Conservation (phyloP, 2,888 invertebrate species). For the Trachelus tabidus region DNA sequence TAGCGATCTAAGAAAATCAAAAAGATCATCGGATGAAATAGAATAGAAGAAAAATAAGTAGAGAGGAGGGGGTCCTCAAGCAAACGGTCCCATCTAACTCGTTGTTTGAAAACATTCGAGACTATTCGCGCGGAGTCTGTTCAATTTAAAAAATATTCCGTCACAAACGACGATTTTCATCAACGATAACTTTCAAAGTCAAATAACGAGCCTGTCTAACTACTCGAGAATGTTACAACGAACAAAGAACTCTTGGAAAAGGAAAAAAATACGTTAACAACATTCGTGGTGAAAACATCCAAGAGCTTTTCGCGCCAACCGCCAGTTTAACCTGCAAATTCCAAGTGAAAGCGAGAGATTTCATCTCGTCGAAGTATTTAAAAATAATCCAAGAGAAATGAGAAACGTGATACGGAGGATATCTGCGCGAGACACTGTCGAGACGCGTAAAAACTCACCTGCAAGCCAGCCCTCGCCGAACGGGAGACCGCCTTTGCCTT, state of each 20-base stretch:
- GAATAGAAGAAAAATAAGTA: conserved; percentile 18
- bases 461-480: conserved; percentile 98
- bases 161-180: not conserved
- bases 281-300: not conserved
- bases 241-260: too few species aligned
- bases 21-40: not conserved
- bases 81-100: conserved; percentile 38
- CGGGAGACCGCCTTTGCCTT: conserved; percentile 99
- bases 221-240: too few species aligned
- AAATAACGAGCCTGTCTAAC: too few species aligned
- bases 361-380: too few species aligned
- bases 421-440: not conserved
- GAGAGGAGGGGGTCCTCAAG: conserved; percentile 23
- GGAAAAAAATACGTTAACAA: too few species aligned
- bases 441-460: conserved; percentile 73
- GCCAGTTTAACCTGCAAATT: conserved; percentile 38
- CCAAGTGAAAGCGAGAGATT: too few species aligned
- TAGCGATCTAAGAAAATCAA: too few species aligned
- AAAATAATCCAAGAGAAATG: too few species aligned
- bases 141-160: conserved; percentile 30
- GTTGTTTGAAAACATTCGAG: conserved; percentile 46
- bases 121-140: conserved; percentile 18
- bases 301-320: conserved; percentile 56
- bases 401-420: not conserved
- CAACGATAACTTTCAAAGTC: too few species aligned